Evolutionary conservation across 2,113 vertebrate species (phyloP), one percentile per base, ranked within the genome.

Genomic region (Bubo blakistoni): DNA sequence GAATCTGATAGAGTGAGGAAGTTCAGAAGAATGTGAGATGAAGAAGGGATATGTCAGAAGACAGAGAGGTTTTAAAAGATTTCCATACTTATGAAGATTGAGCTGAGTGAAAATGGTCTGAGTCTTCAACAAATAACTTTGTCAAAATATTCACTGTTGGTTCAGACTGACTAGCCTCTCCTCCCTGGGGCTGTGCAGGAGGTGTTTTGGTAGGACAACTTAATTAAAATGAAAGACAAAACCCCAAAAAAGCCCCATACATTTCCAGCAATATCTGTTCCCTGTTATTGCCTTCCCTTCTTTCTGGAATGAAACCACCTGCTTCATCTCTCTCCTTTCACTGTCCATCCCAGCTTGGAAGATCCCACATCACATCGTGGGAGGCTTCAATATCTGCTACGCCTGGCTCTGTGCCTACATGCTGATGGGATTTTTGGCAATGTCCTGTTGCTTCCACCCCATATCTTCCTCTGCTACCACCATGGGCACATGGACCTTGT

Each of bases 401-500:
- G 84, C 42, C 16, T 67, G 65, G 58, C 55, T 71, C 65, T 76
- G 17, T 59, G 26, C 66, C 74, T 34, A 24, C 13, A 15, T 1
- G 1, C 40, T 62, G 51, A 62, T 1, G 11, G 52, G 3, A 5
- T 3, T 74, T 65, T 88, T 86, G 55, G 38, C 49, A 61, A 6
- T 1, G 11, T 73, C n/a, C 16, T 71, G 2, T 29, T 46, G 17
- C 52, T 85, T 71, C 58, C 16, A 59, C 47, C 59, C 25, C 15
- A 5, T 24, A 20, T 5, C 11, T 84, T 55, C 36, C 30, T 63
- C 65, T 74, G 57, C 34, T 67, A 27, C n/a, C 15, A 9, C 62
- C 36, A 42, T 2, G 9, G 42, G 38, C 42, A 84, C 29, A 6
- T 26, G 18, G 21, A 10, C 36, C 66, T 85, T 0, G 0, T 16